phyloP scores from a whole-genome alignment of 2,888 invertebrate genomes.

The Norana najaformis region DNA sequence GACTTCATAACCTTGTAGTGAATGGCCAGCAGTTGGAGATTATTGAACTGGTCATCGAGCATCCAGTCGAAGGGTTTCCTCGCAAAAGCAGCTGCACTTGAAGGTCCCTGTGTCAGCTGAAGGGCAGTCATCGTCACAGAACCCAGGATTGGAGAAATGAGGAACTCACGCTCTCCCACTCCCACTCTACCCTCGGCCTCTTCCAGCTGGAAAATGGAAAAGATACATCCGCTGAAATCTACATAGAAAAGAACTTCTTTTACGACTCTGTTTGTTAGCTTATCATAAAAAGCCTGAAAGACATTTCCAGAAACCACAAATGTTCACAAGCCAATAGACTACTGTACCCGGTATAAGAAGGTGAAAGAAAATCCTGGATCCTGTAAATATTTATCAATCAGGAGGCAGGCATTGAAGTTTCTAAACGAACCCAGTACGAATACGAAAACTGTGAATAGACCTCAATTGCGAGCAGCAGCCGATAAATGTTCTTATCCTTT shows the following conservation, averaged over 20 bases:
- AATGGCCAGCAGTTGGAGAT: conserved; percentile 60
- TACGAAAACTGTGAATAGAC: background rate
- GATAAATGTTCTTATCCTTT: conserved; percentile 52
- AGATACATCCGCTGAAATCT: too few relatives aligned
- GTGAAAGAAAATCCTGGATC: too few relatives aligned
- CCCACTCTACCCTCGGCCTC: conserved; percentile 55
- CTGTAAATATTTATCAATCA: too few relatives aligned
- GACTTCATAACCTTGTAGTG: conserved; percentile 51
- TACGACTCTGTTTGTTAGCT: background rate
- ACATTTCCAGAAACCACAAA: too few relatives aligned
- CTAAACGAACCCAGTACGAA: too few relatives aligned
- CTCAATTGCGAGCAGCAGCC: background rate
- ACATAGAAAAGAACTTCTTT: conserved; percentile 49
- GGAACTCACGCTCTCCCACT: conserved; percentile 59
- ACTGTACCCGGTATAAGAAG: too few relatives aligned
- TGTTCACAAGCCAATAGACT: too few relatives aligned
- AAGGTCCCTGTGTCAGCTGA: conserved; percentile 48
- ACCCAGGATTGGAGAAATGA: conserved; percentile 60
- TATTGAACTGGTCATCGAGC: conserved; percentile 62
- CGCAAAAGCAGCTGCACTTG: conserved; percentile 49
- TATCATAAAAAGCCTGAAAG: too few relatives aligned
- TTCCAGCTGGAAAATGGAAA: conserved; percentile 51
- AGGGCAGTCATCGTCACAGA: conserved; percentile 54
- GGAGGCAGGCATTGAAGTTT: too few relatives aligned
- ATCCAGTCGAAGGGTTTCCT: conserved; percentile 64